Evolutionary conservation across 2,888 invertebrate species (phyloP), one percentile per base, ranked within the genome.

Genomic region (Lycocerus yunnanus): DNA sequence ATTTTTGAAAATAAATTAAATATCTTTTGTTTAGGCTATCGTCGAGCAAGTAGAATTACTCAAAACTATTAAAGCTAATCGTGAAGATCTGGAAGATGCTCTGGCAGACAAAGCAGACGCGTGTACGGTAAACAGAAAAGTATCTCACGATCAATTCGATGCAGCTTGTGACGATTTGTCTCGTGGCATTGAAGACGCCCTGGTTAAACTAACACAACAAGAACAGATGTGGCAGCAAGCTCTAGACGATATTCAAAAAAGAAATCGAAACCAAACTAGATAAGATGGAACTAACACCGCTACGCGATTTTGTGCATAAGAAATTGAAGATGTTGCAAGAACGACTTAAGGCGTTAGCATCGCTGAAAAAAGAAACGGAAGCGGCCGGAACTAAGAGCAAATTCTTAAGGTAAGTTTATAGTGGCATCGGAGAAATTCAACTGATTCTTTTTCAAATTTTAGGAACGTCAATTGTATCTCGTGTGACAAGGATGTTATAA

Each of bases 391-490:
- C 93, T 1, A 93, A 92, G 84, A 89, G 87, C 72, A 92, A 89
- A 84, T 86, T 92, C 15, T 85, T 94, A 15, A 90, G 89, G 91
- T 91, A 83, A 74, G 69, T n/a, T 43, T n/a, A 4, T 43, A n/a
- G n/a, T 43, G 0, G n/a, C n/a, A 8, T 1, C 6, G 9, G 9
- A 21, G 21, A 21, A 21, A 21, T 9, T 21, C 21, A 1, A 6
- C 6, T 21, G 2, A 21, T 5, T 43, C 6, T 43, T 43, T 43
- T n/a, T n/a, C n/a, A n/a, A n/a, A n/a, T n/a, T 43, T 68, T 75
- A 93, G 92, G 80, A 91, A 94, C 79, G 90, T 94, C 14, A 92
- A 93, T 79, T 95, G 94, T 82, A 90, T 95, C 81, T 93, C 94
- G 0, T 95, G 95, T 81, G 93, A 94, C 81, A 92, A 92, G 58